Evolutionary conservation across 2,113 vertebrate species (phyloP), one percentile per base, ranked within the genome.

Genomic region (Scomber japonicus): DNA sequence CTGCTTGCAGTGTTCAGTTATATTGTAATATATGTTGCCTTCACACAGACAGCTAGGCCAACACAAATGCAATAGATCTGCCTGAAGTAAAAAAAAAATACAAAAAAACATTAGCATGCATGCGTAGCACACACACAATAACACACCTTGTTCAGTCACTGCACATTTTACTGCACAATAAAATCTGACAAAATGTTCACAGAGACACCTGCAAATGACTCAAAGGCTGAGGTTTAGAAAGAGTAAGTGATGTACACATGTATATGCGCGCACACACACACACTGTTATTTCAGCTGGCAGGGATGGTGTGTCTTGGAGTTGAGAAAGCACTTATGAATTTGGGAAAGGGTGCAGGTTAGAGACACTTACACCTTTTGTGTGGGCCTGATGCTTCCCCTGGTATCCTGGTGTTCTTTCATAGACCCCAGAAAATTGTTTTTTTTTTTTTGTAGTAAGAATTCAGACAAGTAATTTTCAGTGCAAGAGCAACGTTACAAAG

Each of bases 271-370:
- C 50, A 17, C 21, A 45, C 51, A 48, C 60, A 45, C 40, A 60
- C 57, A 19, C 3, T 31, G 50, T 74, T 81, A 69, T 81, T 75
- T 82, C 54, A 75, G 71, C 59, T 78, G 68, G 57, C 79, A 62
- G 27, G 5, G 45, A 50, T 63, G 56, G 27, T 40, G 71, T 56
- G 49, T 69, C 27, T 57, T 57, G 30, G 12, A 73, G 45, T 35
- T 35, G 35, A 63, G 68, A 73, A 69, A 68, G 62, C 54, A 71
- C 67, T 80, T 44, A 21, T 48, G 56, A 74, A 81, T 82, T 31
- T 76, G 31, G 31, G 63, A 44, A 73, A 65, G 60, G 63, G 74
- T 65, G 74, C 53, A 1, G 49, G 57, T 81, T 56, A 71, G 56
- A 56, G 72, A 72, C 24, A 17, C 56, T 31, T 54, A 78, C 63